These are phyloP conservation scores for Rutpela maculata DNA, from an alignment of 2,888 invertebrate genomes.

Conservation along the genomic window DNA sequence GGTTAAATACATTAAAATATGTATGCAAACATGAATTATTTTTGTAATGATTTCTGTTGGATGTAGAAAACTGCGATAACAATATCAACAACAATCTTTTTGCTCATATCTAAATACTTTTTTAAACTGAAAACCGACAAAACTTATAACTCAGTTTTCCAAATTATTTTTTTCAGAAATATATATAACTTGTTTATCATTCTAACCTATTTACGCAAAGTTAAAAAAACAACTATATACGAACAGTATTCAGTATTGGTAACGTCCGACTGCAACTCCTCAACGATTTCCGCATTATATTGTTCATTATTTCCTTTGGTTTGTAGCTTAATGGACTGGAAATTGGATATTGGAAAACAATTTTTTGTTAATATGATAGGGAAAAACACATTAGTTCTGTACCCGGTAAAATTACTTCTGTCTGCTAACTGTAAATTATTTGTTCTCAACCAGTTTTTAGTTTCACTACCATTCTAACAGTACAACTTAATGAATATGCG, in stretches of 20 bases:
- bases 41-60: too few species aligned
- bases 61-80: too few species aligned
- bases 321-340: background rate
- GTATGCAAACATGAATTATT: too few species aligned
- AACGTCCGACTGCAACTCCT: background rate
- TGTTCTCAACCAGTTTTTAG: constrained; percentile 17
- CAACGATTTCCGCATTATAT: background rate
- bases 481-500: background rate
- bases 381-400: constrained; percentile 14
- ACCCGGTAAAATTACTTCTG: constrained; percentile 19
- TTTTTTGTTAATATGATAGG: constrained; percentile 1
- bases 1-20: too few species aligned
- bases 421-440: constrained; percentile 1
- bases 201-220: background rate
- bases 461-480: background rate
- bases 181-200: too few species aligned
- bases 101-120: too few species aligned
- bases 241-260: background rate
- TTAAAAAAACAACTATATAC: background rate
- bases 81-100: too few species aligned
- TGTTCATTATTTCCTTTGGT: constrained; percentile 9
- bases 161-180: too few species aligned
- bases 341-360: constrained; percentile 17
- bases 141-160: too few species aligned
- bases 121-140: too few species aligned